phyloP scores from a whole-genome alignment of 2,888 invertebrate species.

The Peribatodes rhomboidaria region DNA sequence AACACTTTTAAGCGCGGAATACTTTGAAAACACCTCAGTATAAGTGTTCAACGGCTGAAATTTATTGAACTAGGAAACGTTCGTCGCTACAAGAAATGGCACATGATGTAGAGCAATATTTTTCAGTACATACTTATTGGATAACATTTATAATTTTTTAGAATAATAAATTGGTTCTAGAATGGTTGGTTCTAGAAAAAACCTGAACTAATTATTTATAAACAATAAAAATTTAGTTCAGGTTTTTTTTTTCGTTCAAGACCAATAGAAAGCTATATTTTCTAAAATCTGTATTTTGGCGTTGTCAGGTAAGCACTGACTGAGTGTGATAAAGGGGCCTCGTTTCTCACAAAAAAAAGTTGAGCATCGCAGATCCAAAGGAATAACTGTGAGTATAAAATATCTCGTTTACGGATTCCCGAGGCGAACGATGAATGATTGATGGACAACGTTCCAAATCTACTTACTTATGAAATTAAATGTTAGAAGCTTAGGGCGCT shows the following conservation, averaged over 20 bases:
- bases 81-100: not conserved
- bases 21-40: not conserved
- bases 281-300: no score
- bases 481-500: slow-evolving; percentile 18
- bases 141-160: no score
- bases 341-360: slow-evolving; percentile 33
- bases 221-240: no score
- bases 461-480: slow-evolving; percentile 35
- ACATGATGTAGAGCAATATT: not conserved
- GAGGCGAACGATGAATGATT: slow-evolving; percentile 43
- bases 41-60: not conserved
- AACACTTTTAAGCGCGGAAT: not conserved
- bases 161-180: no score
- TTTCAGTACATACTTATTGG: no score
- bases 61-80: not conserved
- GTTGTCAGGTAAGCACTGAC: no score
- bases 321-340: no score
- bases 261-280: no score
- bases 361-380: slow-evolving; percentile 38
- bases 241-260: no score
- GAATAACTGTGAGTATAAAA: slow-evolving; percentile 39
- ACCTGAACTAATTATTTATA: no score
- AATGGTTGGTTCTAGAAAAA: no score
- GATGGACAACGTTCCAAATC: slow-evolving; percentile 37
- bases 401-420: slow-evolving; percentile 42